phyloP scores from a whole-genome alignment of 2,888 invertebrate species.

The Cynaeus angustus region DNA sequence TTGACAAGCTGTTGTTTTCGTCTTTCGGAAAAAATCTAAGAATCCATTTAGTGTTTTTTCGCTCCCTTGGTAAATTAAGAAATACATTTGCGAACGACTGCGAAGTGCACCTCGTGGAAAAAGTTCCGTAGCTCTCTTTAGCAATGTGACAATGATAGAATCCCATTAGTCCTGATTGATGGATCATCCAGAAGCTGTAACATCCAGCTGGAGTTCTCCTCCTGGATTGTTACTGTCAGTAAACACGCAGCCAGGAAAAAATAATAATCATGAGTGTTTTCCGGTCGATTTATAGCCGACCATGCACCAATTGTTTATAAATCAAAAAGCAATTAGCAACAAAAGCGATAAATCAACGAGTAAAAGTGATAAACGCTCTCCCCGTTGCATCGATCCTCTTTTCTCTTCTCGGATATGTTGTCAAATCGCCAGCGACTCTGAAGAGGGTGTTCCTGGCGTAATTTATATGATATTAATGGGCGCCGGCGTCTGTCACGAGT shows the following conservation, averaged over 20 bases:
- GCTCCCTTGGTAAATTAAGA: slow-evolving; percentile 1
- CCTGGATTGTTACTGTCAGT: slow-evolving; percentile 39
- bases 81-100: slow-evolving; percentile 18
- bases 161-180: slow-evolving; percentile 42
- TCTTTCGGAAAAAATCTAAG: neutral
- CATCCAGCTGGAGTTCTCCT: slow-evolving; percentile 37
- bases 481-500: slow-evolving; percentile 58
- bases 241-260: slow-evolving; percentile 38
- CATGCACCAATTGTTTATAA: slow-evolving; percentile 42
- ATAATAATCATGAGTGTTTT: slow-evolving; percentile 42
- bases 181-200: slow-evolving; percentile 37
- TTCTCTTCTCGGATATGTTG: slow-evolving; percentile 26
- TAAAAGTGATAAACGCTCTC: slow-evolving; percentile 44
- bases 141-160: slow-evolving; percentile 42
- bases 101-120: slow-evolving; percentile 25
- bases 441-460: slow-evolving; percentile 49
- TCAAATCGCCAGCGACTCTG: slow-evolving; percentile 43
- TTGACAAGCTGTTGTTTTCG: no score
- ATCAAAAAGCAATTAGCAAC: slow-evolving; percentile 45
- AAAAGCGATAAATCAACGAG: slow-evolving; percentile 39
- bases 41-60: neutral
- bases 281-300: slow-evolving; percentile 39
- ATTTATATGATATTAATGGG: slow-evolving; percentile 57
- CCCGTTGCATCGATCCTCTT: slow-evolving; percentile 39
- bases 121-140: slow-evolving; percentile 16